Evolutionary conservation across 2,888 invertebrate genomes (phyloP), one percentile per base, ranked within the genome.

Genomic region (Coelogynopora nodosa): DNA sequence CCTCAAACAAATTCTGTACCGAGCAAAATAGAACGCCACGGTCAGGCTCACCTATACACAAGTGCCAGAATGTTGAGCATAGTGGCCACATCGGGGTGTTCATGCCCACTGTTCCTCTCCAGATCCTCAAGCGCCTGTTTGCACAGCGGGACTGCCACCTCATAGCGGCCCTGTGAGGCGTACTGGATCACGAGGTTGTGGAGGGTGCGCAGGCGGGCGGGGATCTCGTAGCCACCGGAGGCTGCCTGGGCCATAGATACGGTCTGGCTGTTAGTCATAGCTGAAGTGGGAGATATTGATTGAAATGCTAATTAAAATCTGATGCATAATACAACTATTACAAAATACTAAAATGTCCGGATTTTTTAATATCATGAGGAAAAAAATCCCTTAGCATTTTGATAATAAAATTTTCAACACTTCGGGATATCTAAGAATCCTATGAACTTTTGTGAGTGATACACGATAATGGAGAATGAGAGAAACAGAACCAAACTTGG

Each of bases 151-250:
- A 99, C 98, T 10, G 99, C 99, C 67, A 99, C 99, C 97, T 94
- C 99, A 96, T 92, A 92, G 29, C 92, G 91, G 88, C 97, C 98
- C 93, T 99, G 98, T 84, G 97, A 97, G 84, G 99, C 99, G 93
- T 99, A 99, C 93, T 99, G 99, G 89, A 99, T 99, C 87, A 99
- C 99, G 90, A 99, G 94, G 93, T 99, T 99, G 93, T 99, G 99
- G 87, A 99, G 94, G 0, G 99, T 99, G 89, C 98, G 95, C 89
- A 99, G 94, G 26, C 99, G 94, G 10, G 98, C 98, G 86, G 99
- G 99, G 92, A 99, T 99, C 26, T 87, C 87, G 74, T 80, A 87
- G 0, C 84, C 84, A 31, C 82, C 82, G 29, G 82, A 82, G 49
- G 67, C 31, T 2, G 30, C 83, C 1, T 82, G 83, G 83, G 84